These are phyloP conservation scores for Catonia carolina DNA, from an alignment of 2,888 invertebrate genomes.

Conservation along the genomic window DNA sequence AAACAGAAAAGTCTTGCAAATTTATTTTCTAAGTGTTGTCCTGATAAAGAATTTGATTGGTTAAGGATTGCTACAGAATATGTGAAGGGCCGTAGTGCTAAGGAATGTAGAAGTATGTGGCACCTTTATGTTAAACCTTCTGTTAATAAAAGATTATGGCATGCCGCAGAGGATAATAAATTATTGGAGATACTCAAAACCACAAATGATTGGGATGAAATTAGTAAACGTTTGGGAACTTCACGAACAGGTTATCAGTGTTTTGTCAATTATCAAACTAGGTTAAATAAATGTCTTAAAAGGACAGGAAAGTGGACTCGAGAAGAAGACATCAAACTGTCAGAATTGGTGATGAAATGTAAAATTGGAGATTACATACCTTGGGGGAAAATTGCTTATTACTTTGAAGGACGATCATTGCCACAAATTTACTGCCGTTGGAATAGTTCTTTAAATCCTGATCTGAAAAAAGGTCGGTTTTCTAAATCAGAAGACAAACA, in stretches of 20 bases:
- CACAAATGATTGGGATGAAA: conserved; percentile 30
- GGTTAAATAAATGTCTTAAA: conserved; percentile 4
- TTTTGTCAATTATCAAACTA: conserved; percentile 29
- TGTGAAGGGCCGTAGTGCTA: not conserved
- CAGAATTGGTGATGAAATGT: conserved; percentile 39
- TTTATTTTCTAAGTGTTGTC: not conserved
- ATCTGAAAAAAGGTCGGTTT: conserved; percentile 2
- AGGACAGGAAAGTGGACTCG: conserved; percentile 38
- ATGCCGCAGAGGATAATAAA: not conserved
- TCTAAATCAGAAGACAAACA: not conserved
- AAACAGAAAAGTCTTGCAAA: not conserved
- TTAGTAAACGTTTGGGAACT: conserved; percentile 27
- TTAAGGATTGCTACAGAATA: not conserved
- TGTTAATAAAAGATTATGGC: not conserved
- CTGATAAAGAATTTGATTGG: conserved; percentile 7
- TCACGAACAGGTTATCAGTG: conserved; percentile 31
- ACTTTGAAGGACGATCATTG: not conserved
- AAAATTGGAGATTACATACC: conserved; percentile 39
- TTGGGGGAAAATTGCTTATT: conserved; percentile 38
- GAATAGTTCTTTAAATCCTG: not conserved
- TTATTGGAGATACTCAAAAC: not conserved
- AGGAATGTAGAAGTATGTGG: conserved; percentile 3
- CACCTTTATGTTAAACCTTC: not conserved
- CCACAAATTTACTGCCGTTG: not conserved
- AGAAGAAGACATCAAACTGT: conserved; percentile 42